Base-by-base conservation (phyloP, 2,113 vertebrate genomes). In the Percopsis transmontana region DNA sequence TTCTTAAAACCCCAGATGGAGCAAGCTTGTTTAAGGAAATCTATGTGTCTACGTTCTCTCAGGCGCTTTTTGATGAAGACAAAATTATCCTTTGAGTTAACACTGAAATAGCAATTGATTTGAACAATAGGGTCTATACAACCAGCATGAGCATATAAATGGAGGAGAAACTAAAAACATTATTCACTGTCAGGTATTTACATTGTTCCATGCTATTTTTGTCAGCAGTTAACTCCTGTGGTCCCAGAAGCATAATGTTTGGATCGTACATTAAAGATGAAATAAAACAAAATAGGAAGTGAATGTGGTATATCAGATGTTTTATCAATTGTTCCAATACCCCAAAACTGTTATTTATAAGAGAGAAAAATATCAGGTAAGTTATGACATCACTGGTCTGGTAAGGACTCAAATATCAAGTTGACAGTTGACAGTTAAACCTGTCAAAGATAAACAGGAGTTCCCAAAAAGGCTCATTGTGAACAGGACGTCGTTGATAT, bases 31-130 rank as follows among this genome's bases (percentile, higher is more conserved):
- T 77, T 82, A 62, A 77, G 68, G 58, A 75, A 80, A 70, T 40
- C 38, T 21, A 18, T 63, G 63, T 63, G 63, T 62, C 68, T 61
- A n/a, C 59, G 62, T 77, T 84, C 70, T 82, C 74, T 61, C 60
- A 44, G 77, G 54, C 58, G 19, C 20, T 69, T 61, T 82, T 63
- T 79, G 71, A 84, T 86, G 62, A 77, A 79, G 78, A 87, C 69
- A 57, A 80, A 78, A 53, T 50, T 44, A 38, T 71, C 40, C 80
- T 64, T 50, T 52, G 24, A 62, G 70, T 21, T 14, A 52, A 44
- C 48, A 62, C 67, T 53, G 68, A 69, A 82, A 76, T 40, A 65
- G 58, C 56, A 77, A 82, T 70, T 69, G 74, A 81, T 70, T 64
- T 38, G 70, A 58, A 81, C 74, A 87, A 80, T 58, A 72, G 48